A percentile compares a stretch with the other conserved stretches of the same genome.
These are phyloP conservation scores for Otolemur garnettii DNA, from an alignment of 2,113 vertebrate genomes.

Conservation along the genomic window DNA sequence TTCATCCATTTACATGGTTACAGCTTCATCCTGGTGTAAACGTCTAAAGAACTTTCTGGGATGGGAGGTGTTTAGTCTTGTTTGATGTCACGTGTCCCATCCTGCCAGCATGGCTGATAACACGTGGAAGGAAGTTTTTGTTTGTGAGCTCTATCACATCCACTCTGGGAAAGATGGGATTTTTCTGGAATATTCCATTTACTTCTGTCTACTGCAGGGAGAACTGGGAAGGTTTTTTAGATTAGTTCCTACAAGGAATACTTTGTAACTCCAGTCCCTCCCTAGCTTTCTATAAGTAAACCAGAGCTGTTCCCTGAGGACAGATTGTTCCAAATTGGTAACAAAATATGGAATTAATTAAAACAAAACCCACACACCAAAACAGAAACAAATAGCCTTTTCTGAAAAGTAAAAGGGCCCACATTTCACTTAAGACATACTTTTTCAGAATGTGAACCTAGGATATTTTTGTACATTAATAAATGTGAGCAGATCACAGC, in stretches of 20 bases:
- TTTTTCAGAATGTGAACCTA: conserved; percentile 41
- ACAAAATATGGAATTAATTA: conserved; percentile 81
- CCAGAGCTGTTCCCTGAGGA: conserved; percentile 72
- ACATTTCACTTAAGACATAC: conserved; percentile 46
- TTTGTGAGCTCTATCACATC: background rate
- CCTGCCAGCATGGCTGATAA: background rate
- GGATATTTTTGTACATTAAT: background rate
- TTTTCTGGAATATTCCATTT: conserved; percentile 62
- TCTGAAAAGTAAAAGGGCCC: conserved; percentile 64
- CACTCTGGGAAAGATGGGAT: conserved; percentile 15
- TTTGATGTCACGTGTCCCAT: background rate
- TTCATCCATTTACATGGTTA: background rate
- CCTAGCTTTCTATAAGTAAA: conserved; percentile 77
- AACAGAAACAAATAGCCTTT: conserved; percentile 78
- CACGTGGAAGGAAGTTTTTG: background rate
- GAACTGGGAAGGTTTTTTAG: conserved; percentile 52
- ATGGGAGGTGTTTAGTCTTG: background rate
- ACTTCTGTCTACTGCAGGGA: conserved; percentile 51
- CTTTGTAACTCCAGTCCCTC: conserved; percentile 67
- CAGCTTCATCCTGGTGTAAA: background rate
- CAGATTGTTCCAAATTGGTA: conserved; percentile 78
- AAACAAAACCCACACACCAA: conserved; percentile 74
- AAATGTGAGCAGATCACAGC: background rate
- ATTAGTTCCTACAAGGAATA: conserved; percentile 64
- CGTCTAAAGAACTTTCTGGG: conserved; percentile 1